Conservation (phyloP, 2,888 invertebrate genomes). For the Pyralis farinalis region DNA sequence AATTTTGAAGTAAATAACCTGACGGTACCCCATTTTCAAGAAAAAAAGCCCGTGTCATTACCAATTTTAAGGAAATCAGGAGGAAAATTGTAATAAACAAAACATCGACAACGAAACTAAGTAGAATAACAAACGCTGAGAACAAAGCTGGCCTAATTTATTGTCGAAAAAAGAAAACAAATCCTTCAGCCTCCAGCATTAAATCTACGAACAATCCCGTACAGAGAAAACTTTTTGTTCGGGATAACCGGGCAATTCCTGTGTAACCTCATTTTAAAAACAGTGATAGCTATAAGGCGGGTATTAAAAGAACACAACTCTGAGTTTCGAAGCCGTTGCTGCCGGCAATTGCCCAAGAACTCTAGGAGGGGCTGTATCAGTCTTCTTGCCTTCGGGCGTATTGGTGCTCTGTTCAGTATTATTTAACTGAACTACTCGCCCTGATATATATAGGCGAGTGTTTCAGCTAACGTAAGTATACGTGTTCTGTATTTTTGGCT, state of each 20-base stretch:
- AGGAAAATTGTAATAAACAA: too few species aligned
- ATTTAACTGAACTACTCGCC: too few species aligned
- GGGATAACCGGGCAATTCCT: background rate
- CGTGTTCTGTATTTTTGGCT: too few species aligned
- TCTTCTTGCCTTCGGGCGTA: constrained; percentile 11
- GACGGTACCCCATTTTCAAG: too few species aligned
- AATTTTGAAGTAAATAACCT: too few species aligned
- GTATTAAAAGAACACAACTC: constrained; percentile 25
- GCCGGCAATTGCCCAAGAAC: constrained; percentile 18
- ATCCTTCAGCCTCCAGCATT: constrained; percentile 1
- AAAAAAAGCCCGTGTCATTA: too few species aligned
- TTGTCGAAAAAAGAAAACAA: constrained; percentile 9
- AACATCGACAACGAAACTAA: constrained; percentile 3
- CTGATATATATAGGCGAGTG: too few species aligned
- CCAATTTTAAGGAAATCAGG: too few species aligned
- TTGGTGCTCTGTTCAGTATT: constrained; percentile 13
- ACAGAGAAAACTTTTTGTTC: constrained; percentile 8
- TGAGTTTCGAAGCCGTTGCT: constrained; percentile 19
- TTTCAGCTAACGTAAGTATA: too few species aligned
- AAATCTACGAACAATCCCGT: constrained; percentile 8
- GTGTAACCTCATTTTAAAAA: constrained; percentile 8
- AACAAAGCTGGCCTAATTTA: constrained; percentile 11
- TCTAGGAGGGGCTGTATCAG: constrained; percentile 18
- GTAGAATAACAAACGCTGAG: constrained; percentile 4
- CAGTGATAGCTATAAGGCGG: constrained; percentile 14